A percentile compares a stretch with the other conserved stretches of the same genome.
phyloP scores from a whole-genome alignment of 2,113 vertebrate species.

The Melanerpes formicivorus region DNA sequence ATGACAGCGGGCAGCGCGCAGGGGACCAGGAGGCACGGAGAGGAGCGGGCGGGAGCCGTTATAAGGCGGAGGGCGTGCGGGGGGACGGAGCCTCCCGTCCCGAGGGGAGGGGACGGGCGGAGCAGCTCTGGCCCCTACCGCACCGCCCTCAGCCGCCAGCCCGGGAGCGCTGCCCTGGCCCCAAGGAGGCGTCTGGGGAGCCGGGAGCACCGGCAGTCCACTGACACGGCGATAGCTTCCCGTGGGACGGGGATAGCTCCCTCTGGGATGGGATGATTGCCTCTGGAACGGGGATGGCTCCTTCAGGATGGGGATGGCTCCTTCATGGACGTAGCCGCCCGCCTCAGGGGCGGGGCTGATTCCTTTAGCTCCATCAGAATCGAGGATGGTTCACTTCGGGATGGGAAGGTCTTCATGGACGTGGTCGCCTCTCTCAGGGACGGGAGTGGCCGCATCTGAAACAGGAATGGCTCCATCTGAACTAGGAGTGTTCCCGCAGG shows the following conservation, averaged over 20 bases:
- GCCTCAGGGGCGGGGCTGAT: no score
- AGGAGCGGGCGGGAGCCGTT: background rate
- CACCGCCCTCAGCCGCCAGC: background rate
- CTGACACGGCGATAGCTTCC: background rate
- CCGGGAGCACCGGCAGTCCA: background rate
- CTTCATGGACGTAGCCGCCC: no score
- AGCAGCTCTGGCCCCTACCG: background rate
- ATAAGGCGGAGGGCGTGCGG: background rate
- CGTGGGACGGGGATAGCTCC: background rate
- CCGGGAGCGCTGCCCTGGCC: background rate
- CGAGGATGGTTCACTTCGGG: no score
- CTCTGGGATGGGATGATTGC: background rate
- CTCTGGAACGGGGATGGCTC: no score
- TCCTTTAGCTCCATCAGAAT: no score
- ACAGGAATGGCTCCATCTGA: background rate
- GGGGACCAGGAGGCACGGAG: no score
- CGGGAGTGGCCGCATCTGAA: background rate
- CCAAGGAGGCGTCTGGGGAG: no score
- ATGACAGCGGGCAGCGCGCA: background rate
- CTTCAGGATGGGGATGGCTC: background rate
- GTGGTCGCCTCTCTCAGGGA: no score
- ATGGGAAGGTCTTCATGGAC: background rate
- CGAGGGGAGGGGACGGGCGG: background rate
- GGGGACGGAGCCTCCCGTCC: background rate
- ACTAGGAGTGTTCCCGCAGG: no score